Conservation (phyloP, 2,797 vertebrate genomes). For the Diceros bicornis region DNA sequence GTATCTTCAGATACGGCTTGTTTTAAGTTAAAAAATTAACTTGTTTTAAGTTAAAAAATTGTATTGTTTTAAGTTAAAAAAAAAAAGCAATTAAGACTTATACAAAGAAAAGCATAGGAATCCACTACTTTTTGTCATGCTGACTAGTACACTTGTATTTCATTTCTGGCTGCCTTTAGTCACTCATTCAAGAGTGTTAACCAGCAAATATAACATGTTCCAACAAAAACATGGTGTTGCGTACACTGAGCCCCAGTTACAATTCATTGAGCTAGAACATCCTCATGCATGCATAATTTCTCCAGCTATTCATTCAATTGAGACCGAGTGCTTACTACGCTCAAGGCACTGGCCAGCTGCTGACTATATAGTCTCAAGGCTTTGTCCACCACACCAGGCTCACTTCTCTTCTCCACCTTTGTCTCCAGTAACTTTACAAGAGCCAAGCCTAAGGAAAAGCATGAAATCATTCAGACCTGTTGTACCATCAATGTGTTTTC, state of each 20-base stretch:
- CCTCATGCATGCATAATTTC: background rate
- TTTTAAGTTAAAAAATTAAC: background rate
- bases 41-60: background rate
- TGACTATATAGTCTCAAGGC: background rate
- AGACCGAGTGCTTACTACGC: background rate
- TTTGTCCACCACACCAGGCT: background rate
- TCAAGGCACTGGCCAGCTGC: background rate
- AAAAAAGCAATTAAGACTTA: background rate
- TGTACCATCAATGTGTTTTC: background rate
- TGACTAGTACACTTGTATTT: background rate
- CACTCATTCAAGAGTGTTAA: background rate
- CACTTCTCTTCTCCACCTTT: background rate
- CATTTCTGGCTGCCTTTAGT: background rate
- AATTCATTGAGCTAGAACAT: background rate
- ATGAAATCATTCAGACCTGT: conserved; percentile 60
- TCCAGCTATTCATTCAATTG: background rate
- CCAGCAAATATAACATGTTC: background rate
- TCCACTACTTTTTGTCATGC: background rate
- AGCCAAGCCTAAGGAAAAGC: background rate
- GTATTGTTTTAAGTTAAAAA: background rate
- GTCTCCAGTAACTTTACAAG: background rate
- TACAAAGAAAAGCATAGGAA: background rate
- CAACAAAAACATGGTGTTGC: background rate
- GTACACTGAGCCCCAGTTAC: background rate
- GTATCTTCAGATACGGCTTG: background rate